A percentile compares a stretch with the other conserved stretches of the same genome.
These are phyloP conservation scores for Enteromius paludinosus DNA, from an alignment of 2,797 vertebrate genomes.

Conservation along the genomic window DNA sequence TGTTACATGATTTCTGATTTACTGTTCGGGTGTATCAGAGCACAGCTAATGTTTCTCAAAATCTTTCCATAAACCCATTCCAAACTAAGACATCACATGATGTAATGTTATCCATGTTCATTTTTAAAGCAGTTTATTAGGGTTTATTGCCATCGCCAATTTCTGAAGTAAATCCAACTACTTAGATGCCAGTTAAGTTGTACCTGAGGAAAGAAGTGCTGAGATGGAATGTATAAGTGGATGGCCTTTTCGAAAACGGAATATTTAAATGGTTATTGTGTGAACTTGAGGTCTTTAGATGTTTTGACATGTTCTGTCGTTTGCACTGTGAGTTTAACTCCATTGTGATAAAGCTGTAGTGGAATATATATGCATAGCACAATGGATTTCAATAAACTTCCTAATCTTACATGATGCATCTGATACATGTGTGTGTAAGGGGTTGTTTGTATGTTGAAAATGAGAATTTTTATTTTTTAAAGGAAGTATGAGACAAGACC, in stretches of 20 bases:
- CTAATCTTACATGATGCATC: background rate
- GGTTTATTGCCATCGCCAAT: background rate
- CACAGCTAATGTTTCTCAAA: background rate
- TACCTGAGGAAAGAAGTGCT: conserved; percentile 46
- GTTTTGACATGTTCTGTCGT: background rate
- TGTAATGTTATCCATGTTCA: background rate
- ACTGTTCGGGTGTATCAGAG: background rate
- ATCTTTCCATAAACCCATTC: background rate
- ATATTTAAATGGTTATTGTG: background rate
- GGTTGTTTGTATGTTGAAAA: background rate
- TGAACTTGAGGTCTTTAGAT: background rate
- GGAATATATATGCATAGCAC: background rate
- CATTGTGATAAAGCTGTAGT: background rate
- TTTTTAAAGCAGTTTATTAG: background rate
- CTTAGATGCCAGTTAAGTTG: background rate
- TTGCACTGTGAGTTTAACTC: conserved; percentile 28
- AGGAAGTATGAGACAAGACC: background rate
- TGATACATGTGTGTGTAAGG: background rate
- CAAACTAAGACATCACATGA: background rate
- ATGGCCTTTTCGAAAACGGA: conserved; percentile 39
- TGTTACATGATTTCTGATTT: background rate
- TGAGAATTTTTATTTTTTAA: background rate
- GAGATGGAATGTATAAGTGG: conserved; percentile 64
- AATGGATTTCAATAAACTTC: conserved; percentile 29
- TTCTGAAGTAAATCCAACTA: background rate